Evolutionary conservation across 2,797 vertebrate species (phyloP).

Genomic region (Gobio occitaniae): DNA sequence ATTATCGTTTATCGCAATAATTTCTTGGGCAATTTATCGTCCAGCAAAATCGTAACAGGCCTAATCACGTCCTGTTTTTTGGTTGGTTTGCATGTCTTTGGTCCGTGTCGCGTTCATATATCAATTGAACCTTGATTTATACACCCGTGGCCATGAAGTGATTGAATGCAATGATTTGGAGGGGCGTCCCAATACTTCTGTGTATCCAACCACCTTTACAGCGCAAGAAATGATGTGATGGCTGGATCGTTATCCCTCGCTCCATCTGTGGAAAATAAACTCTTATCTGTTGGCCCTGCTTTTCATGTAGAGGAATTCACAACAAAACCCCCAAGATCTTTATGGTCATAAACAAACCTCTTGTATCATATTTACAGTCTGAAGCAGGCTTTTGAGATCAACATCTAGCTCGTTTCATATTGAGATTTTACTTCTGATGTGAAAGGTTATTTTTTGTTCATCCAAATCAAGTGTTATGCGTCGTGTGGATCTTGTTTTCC

Average conservation of each 20-base stretch:
- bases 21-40: too few relatives aligned
- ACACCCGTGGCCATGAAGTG: too few relatives aligned
- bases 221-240: background rate
- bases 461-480: background rate
- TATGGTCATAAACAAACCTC: slow-evolving; percentile 11
- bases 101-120: too few relatives aligned
- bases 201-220: background rate
- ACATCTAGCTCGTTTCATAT: background rate
- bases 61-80: too few relatives aligned
- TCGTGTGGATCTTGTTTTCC: slow-evolving; percentile 37
- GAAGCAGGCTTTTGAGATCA: background rate
- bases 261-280: slow-evolving; percentile 8
- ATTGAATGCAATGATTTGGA: too few relatives aligned
- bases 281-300: slow-evolving; percentile 11
- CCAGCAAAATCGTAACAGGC: too few relatives aligned
- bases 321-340: background rate
- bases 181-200: too few relatives aligned
- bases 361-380: background rate
- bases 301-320: slow-evolving; percentile 21
- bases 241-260: background rate
- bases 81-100: too few relatives aligned
- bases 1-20: too few relatives aligned
- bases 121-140: too few relatives aligned
- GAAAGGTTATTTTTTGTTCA: background rate
- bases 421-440: slow-evolving; percentile 9